Evolutionary conservation across 64 coral and sea anemone genomes (phyloP).

Genomic region (Exaiptasia diaphana): DNA sequence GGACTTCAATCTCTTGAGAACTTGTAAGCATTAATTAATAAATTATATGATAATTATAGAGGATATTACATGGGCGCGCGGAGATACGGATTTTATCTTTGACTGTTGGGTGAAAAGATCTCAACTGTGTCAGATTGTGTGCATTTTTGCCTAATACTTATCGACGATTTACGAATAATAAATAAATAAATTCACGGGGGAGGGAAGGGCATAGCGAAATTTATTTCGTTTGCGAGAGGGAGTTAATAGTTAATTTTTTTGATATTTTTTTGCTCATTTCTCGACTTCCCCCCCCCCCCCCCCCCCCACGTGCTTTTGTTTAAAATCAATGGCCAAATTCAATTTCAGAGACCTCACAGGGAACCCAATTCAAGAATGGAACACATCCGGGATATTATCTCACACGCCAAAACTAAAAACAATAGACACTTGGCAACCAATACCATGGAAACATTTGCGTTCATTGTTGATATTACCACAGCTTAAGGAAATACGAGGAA

Average conservation of each 20-base stretch:
- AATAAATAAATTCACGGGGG: background rate
- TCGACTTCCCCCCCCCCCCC: too few species aligned
- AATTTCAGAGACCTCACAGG: background rate
- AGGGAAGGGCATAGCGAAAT: background rate
- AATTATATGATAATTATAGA: background rate
- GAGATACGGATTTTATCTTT: background rate
- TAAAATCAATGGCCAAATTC: background rate
- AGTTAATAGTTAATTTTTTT: background rate
- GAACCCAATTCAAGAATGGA: background rate
- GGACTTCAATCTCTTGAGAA: background rate
- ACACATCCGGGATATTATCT: background rate
- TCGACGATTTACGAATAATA: background rate
- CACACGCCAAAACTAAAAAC: background rate
- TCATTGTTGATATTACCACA: background rate
- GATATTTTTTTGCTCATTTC: too few species aligned
- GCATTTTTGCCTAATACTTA: background rate
- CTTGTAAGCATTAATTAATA: background rate
- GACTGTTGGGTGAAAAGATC: background rate
- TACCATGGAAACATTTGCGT: background rate
- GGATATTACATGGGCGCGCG: background rate
- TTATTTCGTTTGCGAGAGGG: background rate
- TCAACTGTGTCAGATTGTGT: background rate
- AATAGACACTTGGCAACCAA: background rate
- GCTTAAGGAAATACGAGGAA: constrained; percentile 1
- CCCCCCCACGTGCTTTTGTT: too few species aligned